Percentiles rank a stretch among this genome's conserved stretches.
Evolutionary conservation across 2,888 invertebrate species (phyloP).

Genomic region (Tinea trinotella): DNA sequence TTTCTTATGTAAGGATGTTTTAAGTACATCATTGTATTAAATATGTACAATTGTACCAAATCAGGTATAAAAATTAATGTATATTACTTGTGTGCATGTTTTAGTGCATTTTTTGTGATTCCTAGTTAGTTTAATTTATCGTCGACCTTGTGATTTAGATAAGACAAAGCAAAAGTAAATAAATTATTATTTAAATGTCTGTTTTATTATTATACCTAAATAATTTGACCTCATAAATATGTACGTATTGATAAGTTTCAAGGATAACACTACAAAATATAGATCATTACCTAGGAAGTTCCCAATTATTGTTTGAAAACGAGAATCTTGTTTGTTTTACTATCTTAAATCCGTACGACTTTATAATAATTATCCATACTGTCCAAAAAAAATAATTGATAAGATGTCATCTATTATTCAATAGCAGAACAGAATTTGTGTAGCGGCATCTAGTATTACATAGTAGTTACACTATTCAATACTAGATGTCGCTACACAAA

Average conservation of each 20-base stretch:
- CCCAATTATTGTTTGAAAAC: too few relatives aligned
- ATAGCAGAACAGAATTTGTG: conserved; percentile 25
- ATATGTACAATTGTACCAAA: conserved; percentile 56
- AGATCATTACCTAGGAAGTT: too few relatives aligned
- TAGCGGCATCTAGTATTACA: not conserved
- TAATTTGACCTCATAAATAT: too few relatives aligned
- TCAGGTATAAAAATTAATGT: conserved; percentile 60
- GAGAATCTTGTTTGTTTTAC: too few relatives aligned
- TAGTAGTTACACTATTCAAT: not conserved
- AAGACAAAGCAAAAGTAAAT: conserved; percentile 49
- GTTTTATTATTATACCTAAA: too few relatives aligned
- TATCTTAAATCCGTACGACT: too few relatives aligned
- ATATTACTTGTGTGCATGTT: conserved; percentile 69
- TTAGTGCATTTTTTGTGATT: conserved; percentile 72
- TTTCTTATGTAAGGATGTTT: conserved; percentile 29
- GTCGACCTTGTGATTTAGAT: conserved; percentile 71
- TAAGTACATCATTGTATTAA: conserved; percentile 39
- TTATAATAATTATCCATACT: too few relatives aligned
- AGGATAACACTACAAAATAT: too few relatives aligned
- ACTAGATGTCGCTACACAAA: too few relatives aligned
- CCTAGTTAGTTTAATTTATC: conserved; percentile 70
- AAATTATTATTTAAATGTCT: conserved; percentile 11
- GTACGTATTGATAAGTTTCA: too few relatives aligned
- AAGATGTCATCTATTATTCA: conserved; percentile 32
- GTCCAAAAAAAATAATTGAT: too few relatives aligned